Percentiles rank a stretch among this genome's conserved stretches.
Evolutionary conservation across 2,888 invertebrate genomes (phyloP).

Genomic region (Netelia inedita): DNA sequence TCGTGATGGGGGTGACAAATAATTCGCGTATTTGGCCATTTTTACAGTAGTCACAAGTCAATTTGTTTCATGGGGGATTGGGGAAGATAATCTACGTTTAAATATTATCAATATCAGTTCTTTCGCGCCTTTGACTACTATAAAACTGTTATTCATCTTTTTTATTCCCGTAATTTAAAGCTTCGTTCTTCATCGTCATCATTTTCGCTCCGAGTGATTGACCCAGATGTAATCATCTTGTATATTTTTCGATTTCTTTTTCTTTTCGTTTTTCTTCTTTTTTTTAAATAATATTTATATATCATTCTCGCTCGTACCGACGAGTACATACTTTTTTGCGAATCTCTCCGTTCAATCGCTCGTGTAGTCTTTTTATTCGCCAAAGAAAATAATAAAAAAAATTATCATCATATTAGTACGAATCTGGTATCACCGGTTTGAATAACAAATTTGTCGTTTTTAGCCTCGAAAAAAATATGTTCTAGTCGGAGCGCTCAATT

Average conservation of each 20-base stretch:
- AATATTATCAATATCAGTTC: constrained; percentile 87
- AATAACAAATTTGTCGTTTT: constrained; percentile 41
- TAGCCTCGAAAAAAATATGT: constrained; percentile 75
- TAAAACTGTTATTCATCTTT: constrained; percentile 83
- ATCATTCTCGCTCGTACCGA: constrained; percentile 60
- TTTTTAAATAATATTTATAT: constrained; percentile 32
- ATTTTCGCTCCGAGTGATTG: constrained; percentile 67
- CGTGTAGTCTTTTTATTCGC: constrained; percentile 17
- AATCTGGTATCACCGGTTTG: constrained; percentile 60
- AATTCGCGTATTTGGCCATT: constrained; percentile 84
- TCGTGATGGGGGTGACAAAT: constrained; percentile 80
- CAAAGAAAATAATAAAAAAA: constrained; percentile 21
- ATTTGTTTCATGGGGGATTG: constrained; percentile 76
- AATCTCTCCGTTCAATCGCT: constrained; percentile 30
- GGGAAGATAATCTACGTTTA: constrained; percentile 76
- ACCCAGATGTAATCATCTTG: constrained; percentile 60
- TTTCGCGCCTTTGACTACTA: constrained; percentile 85
- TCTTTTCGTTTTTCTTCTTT: neutral
- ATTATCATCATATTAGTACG: constrained; percentile 39
- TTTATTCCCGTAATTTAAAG: constrained; percentile 84
- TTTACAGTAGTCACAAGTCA: constrained; percentile 84
- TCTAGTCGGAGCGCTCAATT: constrained; percentile 80
- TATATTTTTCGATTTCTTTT: constrained; percentile 10
- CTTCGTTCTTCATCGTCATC: constrained; percentile 81
- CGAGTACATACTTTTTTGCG: constrained; percentile 68